Evolutionary conservation across 2,113 vertebrate genomes (phyloP).

Genomic region (Aspiorhynchus laticeps): DNA sequence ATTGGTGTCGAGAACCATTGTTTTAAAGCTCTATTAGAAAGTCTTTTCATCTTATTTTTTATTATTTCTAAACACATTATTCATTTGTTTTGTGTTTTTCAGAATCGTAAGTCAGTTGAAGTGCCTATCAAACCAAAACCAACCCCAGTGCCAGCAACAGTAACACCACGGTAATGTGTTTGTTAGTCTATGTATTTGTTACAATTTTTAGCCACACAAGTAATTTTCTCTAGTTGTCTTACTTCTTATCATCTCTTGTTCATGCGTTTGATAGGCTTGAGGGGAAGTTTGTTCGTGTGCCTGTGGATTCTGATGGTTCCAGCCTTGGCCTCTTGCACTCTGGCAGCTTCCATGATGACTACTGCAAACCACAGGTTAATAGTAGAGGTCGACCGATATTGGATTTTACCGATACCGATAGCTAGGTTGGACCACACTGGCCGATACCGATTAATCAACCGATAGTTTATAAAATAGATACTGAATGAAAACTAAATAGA

Average conservation of each 20-base stretch:
- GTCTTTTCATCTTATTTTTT: not conserved
- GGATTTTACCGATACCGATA: no score
- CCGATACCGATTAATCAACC: no score
- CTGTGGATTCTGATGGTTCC: conserved; percentile 23
- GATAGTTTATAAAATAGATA: no score
- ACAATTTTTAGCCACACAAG: not conserved
- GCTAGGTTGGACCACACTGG: no score
- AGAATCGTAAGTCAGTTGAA: conserved; percentile 25
- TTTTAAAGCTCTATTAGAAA: not conserved
- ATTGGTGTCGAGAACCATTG: not conserved
- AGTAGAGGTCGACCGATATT: no score
- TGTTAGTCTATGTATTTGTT: not conserved
- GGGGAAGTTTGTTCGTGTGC: conserved; percentile 13
- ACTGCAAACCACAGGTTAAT: conserved; percentile 63
- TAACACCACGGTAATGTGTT: not conserved
- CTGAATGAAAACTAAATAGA: no score
- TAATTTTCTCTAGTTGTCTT: not conserved
- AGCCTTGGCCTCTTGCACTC: not conserved
- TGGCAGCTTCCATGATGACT: conserved; percentile 70
- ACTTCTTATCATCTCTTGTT: not conserved
- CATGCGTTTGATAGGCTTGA: not conserved
- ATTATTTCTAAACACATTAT: not conserved
- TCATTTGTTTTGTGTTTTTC: not conserved
- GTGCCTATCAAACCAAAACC: conserved; percentile 26
- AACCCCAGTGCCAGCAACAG: not conserved